A percentile compares a stretch with the other conserved stretches of the same genome.
Conservation (phyloP, 2,113 vertebrate genomes). For the Rhinogobius similis region DNA sequence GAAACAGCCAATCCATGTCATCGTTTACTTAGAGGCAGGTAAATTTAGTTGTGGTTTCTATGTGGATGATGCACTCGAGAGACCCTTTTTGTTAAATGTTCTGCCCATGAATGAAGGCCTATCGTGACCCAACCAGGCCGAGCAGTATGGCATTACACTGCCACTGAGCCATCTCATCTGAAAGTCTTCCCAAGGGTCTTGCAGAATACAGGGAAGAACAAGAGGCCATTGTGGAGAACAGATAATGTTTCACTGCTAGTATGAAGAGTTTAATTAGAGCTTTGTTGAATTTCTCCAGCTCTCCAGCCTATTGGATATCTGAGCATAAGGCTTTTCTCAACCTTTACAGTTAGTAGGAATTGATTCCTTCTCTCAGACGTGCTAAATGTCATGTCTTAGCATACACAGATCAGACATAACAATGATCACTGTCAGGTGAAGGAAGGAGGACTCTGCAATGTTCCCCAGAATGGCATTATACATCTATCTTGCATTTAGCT, state of each 20-base stretch:
- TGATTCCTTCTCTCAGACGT: constrained; percentile 22
- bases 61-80: background rate
- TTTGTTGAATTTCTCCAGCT: constrained; percentile 32
- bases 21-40: too few species aligned
- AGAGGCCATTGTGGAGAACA: constrained; percentile 36
- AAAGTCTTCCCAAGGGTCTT: constrained; percentile 25
- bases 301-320: constrained; percentile 15
- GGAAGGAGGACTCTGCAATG: too few species aligned
- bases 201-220: constrained; percentile 40
- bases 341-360: constrained; percentile 29
- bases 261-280: constrained; percentile 38
- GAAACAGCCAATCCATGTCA: too few species aligned
- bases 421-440: background rate
- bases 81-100: constrained; percentile 34
- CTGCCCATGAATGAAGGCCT: constrained; percentile 27
- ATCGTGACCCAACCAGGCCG: constrained; percentile 26
- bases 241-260: constrained; percentile 52
- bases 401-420: constrained; percentile 2
- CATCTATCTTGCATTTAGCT: too few species aligned
- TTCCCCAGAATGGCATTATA: too few species aligned
- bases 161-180: constrained; percentile 39
- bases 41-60: background rate
- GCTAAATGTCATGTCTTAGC: constrained; percentile 30
- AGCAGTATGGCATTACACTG: constrained; percentile 48
- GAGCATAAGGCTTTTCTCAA: constrained; percentile 30